These are phyloP conservation scores for roundworm (Caenorhabditis elegans) DNA, from an alignment of 1,140 invertebrate species.

Conservation along the genomic window WBcel235 BX284602.5:4849001-4849500, in stretches of 20 bases:
- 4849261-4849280: not conserved
- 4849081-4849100: not conserved
- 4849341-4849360: not conserved
- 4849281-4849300: slow-evolving; percentile 9
- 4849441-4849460: too few relatives aligned
- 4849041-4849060: too few relatives aligned
- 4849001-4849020: too few relatives aligned
- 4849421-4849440: too few relatives aligned
- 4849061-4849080: too few relatives aligned
- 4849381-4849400: too few relatives aligned
- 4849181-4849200: not conserved
- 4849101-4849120: not conserved
- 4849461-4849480: too few relatives aligned
- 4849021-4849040: too few relatives aligned
- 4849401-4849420: too few relatives aligned
- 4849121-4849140: not conserved
- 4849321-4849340: slow-evolving; percentile 18
- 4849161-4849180: not conserved
- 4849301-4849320: not conserved
- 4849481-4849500: too few relatives aligned
- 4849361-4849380: not conserved
- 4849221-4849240: slow-evolving; percentile 27
- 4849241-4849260: not conserved
- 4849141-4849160: too few relatives aligned
- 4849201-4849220: not conserved